Conservation (phyloP, 2,888 invertebrate species). For the Teinopalpus imperialis region DNA sequence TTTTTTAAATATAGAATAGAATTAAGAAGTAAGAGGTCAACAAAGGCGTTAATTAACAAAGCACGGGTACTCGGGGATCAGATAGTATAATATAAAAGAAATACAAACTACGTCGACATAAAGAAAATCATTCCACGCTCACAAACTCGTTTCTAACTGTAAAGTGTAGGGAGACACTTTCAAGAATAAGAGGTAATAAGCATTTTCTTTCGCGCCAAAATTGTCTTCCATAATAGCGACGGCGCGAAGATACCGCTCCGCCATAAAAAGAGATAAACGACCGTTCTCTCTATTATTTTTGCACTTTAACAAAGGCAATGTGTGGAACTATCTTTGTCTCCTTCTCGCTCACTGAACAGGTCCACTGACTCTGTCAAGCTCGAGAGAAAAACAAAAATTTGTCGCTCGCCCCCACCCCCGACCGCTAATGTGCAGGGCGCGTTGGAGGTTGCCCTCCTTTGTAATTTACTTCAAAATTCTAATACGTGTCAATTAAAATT, state of each 20-base stretch:
- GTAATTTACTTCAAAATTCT: constrained; percentile 74
- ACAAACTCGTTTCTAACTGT: constrained; percentile 34
- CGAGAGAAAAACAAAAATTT: constrained; percentile 77
- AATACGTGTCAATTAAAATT: constrained; percentile 79
- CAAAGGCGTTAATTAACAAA: too few species aligned
- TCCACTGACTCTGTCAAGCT: constrained; percentile 50
- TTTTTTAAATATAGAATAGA: too few species aligned
- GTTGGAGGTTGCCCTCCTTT: constrained; percentile 69
- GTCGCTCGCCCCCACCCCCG: constrained; percentile 63
- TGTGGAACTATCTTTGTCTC: constrained; percentile 76
- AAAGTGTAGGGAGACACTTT: constrained; percentile 43
- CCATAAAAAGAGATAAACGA: constrained; percentile 82
- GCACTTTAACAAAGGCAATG: constrained; percentile 79
- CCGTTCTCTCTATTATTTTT: constrained; percentile 81
- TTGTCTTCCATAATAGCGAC: constrained; percentile 79
- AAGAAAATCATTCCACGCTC: constrained; percentile 24
- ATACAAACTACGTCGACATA: too few species aligned
- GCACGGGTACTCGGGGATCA: too few species aligned
- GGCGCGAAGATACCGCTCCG: constrained; percentile 75
- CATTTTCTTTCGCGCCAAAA: constrained; percentile 82
- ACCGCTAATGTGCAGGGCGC: constrained; percentile 67
- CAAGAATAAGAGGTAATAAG: constrained; percentile 80
- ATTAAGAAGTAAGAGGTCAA: too few species aligned
- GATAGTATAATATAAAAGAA: too few species aligned
- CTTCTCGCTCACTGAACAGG: constrained; percentile 44